Evolutionary conservation across 2,888 invertebrate species (phyloP).

Genomic region (Rhingia campestris): DNA sequence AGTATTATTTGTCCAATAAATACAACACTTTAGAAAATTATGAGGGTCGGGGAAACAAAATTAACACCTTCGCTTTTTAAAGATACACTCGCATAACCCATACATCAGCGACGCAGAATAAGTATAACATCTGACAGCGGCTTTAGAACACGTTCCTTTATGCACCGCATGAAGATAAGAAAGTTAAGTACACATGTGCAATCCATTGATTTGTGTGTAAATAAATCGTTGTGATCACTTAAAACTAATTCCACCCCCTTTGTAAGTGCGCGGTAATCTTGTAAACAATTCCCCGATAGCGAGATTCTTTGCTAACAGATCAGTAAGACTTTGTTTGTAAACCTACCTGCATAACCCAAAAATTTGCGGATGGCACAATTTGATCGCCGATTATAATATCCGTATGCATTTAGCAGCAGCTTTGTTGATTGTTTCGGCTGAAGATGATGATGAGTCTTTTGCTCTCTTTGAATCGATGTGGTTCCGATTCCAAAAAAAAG

Average conservation of each 20-base stretch:
- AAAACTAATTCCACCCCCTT: background rate
- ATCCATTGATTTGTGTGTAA: slow-evolving; percentile 46
- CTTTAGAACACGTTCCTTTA: slow-evolving; percentile 19
- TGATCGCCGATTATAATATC: slow-evolving; percentile 83
- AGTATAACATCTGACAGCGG: too few species aligned
- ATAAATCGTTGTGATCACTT: slow-evolving; percentile 26
- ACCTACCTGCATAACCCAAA: slow-evolving; percentile 83
- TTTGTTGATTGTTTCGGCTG: slow-evolving; percentile 18
- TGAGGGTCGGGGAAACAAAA: slow-evolving; percentile 23
- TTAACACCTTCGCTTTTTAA: slow-evolving; percentile 69
- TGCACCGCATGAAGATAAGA: slow-evolving; percentile 41
- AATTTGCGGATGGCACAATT: slow-evolving; percentile 83
- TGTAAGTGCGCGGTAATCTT: slow-evolving; percentile 1
- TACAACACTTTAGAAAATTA: slow-evolving; percentile 26
- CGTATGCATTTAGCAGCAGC: slow-evolving; percentile 82
- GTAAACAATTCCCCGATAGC: background rate
- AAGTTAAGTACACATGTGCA: slow-evolving; percentile 49
- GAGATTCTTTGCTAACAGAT: background rate
- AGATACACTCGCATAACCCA: slow-evolving; percentile 38
- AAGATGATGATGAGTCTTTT: slow-evolving; percentile 46
- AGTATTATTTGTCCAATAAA: slow-evolving; percentile 45
- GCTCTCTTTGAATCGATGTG: slow-evolving; percentile 25
- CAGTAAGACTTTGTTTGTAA: background rate
- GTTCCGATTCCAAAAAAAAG: slow-evolving; percentile 4
- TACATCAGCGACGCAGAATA: background rate